Evolutionary conservation across 2,797 vertebrate genomes (phyloP).

Genomic region (Acipenser ruthenus): DNA sequence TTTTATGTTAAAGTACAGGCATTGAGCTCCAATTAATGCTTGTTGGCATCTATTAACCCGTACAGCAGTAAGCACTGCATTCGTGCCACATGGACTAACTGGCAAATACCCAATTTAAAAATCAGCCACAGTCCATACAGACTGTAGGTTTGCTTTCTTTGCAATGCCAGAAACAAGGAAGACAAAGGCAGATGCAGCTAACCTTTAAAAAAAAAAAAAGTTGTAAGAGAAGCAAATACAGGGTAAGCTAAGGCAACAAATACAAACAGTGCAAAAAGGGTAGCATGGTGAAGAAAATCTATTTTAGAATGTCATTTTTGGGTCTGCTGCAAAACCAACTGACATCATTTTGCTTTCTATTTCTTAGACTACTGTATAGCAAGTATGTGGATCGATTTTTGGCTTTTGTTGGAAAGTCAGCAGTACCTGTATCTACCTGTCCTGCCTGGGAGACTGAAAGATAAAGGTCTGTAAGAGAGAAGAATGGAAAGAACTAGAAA

Average conservation of each 20-base stretch:
- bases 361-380: constrained; percentile 44
- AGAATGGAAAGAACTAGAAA: constrained; percentile 98
- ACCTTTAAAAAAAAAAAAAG: constrained; percentile 44
- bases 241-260: constrained; percentile 57
- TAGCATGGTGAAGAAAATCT: constrained; percentile 16
- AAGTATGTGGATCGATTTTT: constrained; percentile 6
- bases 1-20: too few species aligned
- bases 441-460: constrained; percentile 99
- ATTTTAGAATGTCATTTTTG: constrained; percentile 63
- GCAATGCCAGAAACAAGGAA: constrained; percentile 38
- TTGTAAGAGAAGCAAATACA: constrained; percentile 62
- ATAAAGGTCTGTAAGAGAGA: constrained; percentile 99
- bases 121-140: too few species aligned
- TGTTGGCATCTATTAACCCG: too few species aligned
- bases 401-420: constrained; percentile 67
- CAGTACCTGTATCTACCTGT: constrained; percentile 99
- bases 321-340: constrained; percentile 79
- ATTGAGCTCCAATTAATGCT: too few species aligned
- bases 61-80: too few species aligned
- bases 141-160: neutral
- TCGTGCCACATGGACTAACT: too few species aligned
- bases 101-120: too few species aligned
- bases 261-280: constrained; percentile 63
- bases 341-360: constrained; percentile 76
- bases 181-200: constrained; percentile 54